Base-by-base conservation (phyloP, 2,888 invertebrate genomes). In the Galerucella pusilla region DNA sequence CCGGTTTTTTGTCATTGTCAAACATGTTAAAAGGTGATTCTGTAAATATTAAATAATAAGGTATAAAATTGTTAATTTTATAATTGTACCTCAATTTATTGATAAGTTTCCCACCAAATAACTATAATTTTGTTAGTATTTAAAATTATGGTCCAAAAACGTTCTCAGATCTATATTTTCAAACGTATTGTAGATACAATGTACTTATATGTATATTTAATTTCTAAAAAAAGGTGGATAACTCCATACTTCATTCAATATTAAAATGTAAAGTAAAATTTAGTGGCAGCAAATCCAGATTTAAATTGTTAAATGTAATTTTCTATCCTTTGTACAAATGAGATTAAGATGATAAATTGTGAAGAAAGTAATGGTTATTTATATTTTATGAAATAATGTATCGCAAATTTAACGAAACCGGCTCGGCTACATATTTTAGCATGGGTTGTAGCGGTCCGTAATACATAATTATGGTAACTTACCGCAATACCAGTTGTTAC, bases 301-400 rank as follows among this genome's bases (percentile, higher is more conserved):
- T 10, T 57, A 10, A 16, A 57, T 57, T 16, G 20, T 57, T 57
- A 57, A 57, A 57, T 16, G 20, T 57, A 57, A 57, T 57, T 16
- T 57, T 57, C 20, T 57, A 20, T 16, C 0, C 16, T 16, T 57
- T 16, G 14, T 49, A 49, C 10, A 10, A 57, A 20, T 20, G 20
- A 57, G n/a, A 57, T 57, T 16, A 57, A 57, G 57, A 57, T 16
- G 20, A 57, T 20, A 57, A 9, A 57, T 57, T 57, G 20, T 20
- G 57, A 57, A 57, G 10, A 1, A 57, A 57, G 16, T 57, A 57
- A 16, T 9, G 10, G n/a, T 57, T 20, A 75, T 63, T 35, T 61
- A 42, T 49, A 65, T 57, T 74, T 67, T 35, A 54, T 65, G 42
- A 68, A 61, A 75, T 74, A 60, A 71, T 57, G 73, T 73, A 71